Evolutionary conservation across 2,888 invertebrate species (phyloP).

Genomic region (Pediacus dermestoides): DNA sequence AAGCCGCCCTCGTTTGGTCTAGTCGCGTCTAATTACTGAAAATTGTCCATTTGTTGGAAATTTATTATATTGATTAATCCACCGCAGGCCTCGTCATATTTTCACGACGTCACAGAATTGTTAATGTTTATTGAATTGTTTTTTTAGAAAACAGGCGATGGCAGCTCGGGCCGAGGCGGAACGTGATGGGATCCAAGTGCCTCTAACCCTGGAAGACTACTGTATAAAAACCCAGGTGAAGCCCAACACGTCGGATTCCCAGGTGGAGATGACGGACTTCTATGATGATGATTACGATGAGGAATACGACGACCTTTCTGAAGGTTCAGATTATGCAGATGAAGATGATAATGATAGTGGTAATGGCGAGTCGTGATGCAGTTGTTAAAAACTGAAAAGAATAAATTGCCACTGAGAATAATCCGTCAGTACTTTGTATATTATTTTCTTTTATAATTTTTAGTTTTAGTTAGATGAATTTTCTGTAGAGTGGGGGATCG

Average conservation of each 20-base stretch:
- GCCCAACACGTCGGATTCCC: constrained; percentile 74
- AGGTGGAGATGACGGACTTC: constrained; percentile 90
- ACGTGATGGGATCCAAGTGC: constrained; percentile 94
- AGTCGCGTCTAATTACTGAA: no score
- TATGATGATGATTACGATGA: constrained; percentile 94
- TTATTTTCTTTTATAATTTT: constrained; percentile 3
- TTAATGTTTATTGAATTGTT: constrained; percentile 11
- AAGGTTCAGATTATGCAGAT: constrained; percentile 69
- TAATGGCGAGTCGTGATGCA: constrained; percentile 83
- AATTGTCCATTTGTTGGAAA: no score
- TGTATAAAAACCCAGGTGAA: constrained; percentile 92
- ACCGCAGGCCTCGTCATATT: no score
- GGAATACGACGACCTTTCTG: constrained; percentile 57
- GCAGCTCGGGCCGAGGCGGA: constrained; percentile 93
- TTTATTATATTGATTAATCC: no score
- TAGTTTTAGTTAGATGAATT: no score
- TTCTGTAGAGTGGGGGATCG: no score
- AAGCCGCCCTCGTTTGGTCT: no score
- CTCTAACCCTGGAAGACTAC: constrained; percentile 96
- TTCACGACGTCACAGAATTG: no score
- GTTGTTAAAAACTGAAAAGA: constrained; percentile 7
- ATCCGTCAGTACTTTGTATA: no score
- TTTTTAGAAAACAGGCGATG: constrained; percentile 88
- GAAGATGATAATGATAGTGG: constrained; percentile 89
- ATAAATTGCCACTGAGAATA: no score